Evolutionary conservation across 1,140 invertebrate genomes (phyloP).

Genomic region (Euglossa dilemma): DNA sequence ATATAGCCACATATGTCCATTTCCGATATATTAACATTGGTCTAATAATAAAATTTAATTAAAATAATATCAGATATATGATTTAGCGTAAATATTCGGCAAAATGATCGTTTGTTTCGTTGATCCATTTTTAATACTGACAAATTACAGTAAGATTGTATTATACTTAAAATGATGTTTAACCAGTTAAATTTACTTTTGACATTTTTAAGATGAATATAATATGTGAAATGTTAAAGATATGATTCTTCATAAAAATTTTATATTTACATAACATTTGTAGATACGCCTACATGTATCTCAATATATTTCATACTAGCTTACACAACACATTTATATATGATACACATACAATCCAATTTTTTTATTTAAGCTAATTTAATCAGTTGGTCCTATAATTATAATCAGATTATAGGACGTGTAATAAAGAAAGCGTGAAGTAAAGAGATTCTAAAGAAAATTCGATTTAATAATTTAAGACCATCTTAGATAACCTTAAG

Average conservation of each 20-base stretch:
- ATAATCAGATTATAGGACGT: slow-evolving; percentile 19
- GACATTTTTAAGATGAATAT: not conserved
- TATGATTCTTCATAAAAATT: slow-evolving; percentile 28
- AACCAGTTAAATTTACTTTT: slow-evolving; percentile 20
- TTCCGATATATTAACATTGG: not conserved
- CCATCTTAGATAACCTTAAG: not conserved
- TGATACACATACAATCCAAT: slow-evolving; percentile 45
- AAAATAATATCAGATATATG: not conserved
- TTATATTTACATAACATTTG: slow-evolving; percentile 24
- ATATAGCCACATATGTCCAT: not conserved
- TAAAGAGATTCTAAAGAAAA: slow-evolving; percentile 39
- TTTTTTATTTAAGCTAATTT: slow-evolving; percentile 36
- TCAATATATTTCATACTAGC: slow-evolving; percentile 32
- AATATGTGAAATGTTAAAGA: slow-evolving; percentile 32
- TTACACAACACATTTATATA: slow-evolving; percentile 52
- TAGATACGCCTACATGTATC: slow-evolving; percentile 57
- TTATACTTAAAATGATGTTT: not conserved
- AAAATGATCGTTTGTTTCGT: not conserved
- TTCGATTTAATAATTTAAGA: not conserved
- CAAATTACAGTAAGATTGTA: not conserved
- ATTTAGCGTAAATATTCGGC: slow-evolving; percentile 5
- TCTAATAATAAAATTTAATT: not conserved
- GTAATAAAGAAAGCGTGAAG: slow-evolving; percentile 43
- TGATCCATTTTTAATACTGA: slow-evolving; percentile 35
- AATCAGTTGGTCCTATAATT: slow-evolving; percentile 40